These are phyloP conservation scores for Limnephilus marmoratus DNA, from an alignment of 2,888 invertebrate species.

Conservation along the genomic window DNA sequence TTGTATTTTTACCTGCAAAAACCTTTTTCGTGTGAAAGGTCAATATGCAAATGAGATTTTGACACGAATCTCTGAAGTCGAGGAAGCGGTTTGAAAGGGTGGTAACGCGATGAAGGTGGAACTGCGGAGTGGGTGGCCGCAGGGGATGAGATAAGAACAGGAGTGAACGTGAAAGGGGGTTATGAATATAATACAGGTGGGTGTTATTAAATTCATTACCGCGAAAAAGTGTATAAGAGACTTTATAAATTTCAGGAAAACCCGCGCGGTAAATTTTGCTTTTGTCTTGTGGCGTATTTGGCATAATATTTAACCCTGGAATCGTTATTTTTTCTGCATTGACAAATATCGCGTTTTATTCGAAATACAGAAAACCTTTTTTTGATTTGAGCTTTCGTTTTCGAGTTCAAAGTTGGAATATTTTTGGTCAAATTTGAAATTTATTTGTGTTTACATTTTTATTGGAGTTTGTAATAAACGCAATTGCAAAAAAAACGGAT, in stretches of 20 bases:
- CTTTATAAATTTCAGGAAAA: constrained; percentile 10
- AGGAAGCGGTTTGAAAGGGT: constrained; percentile 25
- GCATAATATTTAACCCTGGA: not conserved
- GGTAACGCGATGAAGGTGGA: not conserved
- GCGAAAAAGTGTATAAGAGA: constrained; percentile 5
- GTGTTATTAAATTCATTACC: constrained; percentile 8
- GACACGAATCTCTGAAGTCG: constrained; percentile 7
- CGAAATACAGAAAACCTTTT: too few relatives aligned
- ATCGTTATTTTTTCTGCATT: not conserved
- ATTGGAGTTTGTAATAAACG: too few relatives aligned
- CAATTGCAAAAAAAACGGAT: too few relatives aligned
- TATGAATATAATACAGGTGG: constrained; percentile 32
- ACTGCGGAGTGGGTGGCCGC: not conserved
- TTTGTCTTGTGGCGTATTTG: not conserved
- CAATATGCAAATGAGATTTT: constrained; percentile 32
- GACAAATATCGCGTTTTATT: too few relatives aligned
- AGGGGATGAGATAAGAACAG: not conserved
- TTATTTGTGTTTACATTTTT: too few relatives aligned
- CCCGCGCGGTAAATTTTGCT: not conserved
- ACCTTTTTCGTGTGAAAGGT: constrained; percentile 17
- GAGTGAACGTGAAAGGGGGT: not conserved
- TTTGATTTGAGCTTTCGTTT: too few relatives aligned
- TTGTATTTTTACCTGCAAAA: constrained; percentile 5
- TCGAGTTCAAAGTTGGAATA: too few relatives aligned
- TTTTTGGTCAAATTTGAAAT: too few relatives aligned